These are phyloP conservation scores for Girardinus metallicus DNA, from an alignment of 2,797 vertebrate species.

Conservation along the genomic window DNA sequence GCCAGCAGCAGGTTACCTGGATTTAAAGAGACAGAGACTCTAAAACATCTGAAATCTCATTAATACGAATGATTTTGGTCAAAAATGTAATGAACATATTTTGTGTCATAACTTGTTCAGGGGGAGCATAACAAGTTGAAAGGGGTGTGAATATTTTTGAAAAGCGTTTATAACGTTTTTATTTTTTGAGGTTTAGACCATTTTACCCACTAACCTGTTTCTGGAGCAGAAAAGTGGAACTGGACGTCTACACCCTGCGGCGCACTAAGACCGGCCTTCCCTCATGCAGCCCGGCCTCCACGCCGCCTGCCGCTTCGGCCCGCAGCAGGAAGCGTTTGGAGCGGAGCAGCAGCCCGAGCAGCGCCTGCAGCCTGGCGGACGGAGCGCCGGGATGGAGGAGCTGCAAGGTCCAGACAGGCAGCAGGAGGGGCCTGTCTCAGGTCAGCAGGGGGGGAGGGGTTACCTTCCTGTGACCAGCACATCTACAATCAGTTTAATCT, in stretches of 20 bases:
- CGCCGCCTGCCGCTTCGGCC: constrained; percentile 22
- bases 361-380: constrained; percentile 53
- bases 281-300: constrained; percentile 15
- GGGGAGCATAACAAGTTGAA: not conserved
- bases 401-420: constrained; percentile 50
- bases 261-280: constrained; percentile 4
- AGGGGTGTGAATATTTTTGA: not conserved
- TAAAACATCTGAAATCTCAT: too few species aligned
- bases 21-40: too few species aligned
- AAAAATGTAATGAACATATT: too few species aligned
- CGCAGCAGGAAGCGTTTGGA: not conserved
- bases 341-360: constrained; percentile 76
- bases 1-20: too few species aligned
- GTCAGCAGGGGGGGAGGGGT: constrained; percentile 58
- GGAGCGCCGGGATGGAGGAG: constrained; percentile 40
- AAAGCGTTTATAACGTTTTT: not conserved
- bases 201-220: constrained; percentile 1
- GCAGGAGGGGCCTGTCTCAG: constrained; percentile 55
- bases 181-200: not conserved
- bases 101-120: too few species aligned
- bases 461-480: too few species aligned
- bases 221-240: constrained; percentile 38
- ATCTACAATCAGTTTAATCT: too few species aligned
- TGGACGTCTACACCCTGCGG: constrained; percentile 15
- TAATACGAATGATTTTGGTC: too few species aligned